Conservation (phyloP, 2,888 invertebrate genomes). For the Stictocephala bisonia region DNA sequence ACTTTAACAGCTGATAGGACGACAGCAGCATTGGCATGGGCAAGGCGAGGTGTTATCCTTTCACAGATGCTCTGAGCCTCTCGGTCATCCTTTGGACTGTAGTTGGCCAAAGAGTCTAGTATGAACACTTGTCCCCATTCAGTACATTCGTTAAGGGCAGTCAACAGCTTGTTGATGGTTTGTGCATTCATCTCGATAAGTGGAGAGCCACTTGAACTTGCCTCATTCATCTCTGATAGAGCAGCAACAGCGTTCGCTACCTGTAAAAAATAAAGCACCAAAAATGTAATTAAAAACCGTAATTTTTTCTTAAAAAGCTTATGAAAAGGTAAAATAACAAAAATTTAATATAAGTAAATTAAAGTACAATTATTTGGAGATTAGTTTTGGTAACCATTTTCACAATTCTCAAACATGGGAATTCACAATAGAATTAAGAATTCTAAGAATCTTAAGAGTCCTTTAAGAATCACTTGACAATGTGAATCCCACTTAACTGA, state of each 20-base stretch:
- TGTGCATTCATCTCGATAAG: constrained; percentile 97
- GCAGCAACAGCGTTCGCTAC: constrained; percentile 99
- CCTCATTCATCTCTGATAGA: constrained; percentile 97
- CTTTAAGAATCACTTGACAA: no score
- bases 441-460: no score
- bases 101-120: constrained; percentile 96
- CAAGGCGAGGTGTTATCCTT: constrained; percentile 94
- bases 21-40: constrained; percentile 99
- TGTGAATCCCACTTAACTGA: no score
- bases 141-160: constrained; percentile 98
- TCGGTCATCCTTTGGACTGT: constrained; percentile 95
- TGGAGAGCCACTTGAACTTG: constrained; percentile 93
- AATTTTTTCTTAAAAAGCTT: no score
- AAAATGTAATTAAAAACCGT: no score
- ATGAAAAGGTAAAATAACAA: no score
- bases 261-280: constrained; percentile 67
- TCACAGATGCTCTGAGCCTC: constrained; percentile 99
- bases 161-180: constrained; percentile 97
- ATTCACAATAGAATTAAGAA: no score
- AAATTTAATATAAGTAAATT: no score
- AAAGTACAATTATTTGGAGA: no score
- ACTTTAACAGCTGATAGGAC: constrained; percentile 98
- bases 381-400: no score
- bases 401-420: no score
- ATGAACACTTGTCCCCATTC: constrained; percentile 99